Percentiles rank a stretch among this genome's conserved stretches.
Conservation (phyloP, 2,113 vertebrate genomes). For the Sporophila hypoxantha region DNA sequence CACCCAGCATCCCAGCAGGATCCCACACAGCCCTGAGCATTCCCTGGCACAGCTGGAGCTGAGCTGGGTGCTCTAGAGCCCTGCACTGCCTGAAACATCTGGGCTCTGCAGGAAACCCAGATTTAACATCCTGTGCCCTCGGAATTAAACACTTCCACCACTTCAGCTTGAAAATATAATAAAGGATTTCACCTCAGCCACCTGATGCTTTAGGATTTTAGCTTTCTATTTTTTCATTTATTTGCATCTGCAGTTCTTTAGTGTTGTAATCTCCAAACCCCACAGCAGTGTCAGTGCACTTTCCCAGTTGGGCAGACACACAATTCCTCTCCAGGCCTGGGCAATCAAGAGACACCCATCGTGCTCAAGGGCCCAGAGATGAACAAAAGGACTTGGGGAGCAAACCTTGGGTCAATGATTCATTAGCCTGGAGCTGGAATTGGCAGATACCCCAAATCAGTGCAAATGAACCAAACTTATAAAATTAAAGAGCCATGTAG, state of each 20-base stretch:
- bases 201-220: background rate
- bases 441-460: too few relatives aligned
- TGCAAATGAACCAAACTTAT: background rate
- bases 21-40: background rate
- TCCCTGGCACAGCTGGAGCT: background rate
- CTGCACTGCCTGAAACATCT: background rate
- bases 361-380: background rate
- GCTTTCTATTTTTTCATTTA: fast-evolving
- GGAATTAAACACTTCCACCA: background rate
- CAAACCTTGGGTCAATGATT: background rate
- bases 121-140: background rate
- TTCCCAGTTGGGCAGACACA: background rate
- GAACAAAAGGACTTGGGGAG: background rate
- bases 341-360: background rate
- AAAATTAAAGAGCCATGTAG: fast-evolving
- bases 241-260: background rate
- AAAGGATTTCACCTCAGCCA: background rate
- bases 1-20: background rate
- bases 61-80: fast-evolving
- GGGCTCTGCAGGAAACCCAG: background rate
- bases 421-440: background rate
- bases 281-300: background rate
- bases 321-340: background rate
- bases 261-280: fast-evolving
- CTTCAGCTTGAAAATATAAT: background rate